These are phyloP conservation scores for Austrofundulus limnaeus DNA, from an alignment of 2,113 vertebrate species.

Conservation along the genomic window DNA sequence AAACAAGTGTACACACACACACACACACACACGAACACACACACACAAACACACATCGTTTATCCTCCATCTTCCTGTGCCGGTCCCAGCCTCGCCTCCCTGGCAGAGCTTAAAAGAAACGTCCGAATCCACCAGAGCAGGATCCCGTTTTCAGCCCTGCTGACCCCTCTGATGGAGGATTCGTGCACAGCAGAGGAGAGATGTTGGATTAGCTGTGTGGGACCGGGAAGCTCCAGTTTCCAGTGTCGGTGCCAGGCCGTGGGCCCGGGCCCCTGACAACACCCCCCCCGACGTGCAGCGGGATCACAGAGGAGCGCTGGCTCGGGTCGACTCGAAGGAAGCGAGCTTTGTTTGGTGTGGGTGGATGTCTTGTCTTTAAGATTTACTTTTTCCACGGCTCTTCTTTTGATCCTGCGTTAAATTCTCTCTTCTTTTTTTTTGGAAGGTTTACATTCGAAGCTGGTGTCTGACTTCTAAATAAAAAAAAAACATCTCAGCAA, in stretches of 20 bases:
- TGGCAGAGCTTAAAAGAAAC: constrained; percentile 62
- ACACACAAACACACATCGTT: constrained; percentile 11
- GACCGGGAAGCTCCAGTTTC: constrained; percentile 60
- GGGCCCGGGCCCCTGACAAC: constrained; percentile 43
- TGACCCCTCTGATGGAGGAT: constrained; percentile 44
- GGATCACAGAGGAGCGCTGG: constrained; percentile 46
- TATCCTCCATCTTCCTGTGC: constrained; percentile 27
- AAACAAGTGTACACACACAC: too few relatives aligned
- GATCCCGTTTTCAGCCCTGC: constrained; percentile 62
- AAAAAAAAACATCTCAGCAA: constrained; percentile 22
- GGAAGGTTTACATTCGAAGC: constrained; percentile 17
- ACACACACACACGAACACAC: constrained; percentile 3
- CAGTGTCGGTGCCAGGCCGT: constrained; percentile 58
- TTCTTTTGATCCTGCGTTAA: constrained; percentile 55
- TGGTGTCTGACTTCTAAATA: constrained; percentile 30
- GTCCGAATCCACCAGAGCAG: constrained; percentile 41
- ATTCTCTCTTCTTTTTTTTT: constrained; percentile 5
- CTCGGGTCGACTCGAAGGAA: constrained; percentile 44
- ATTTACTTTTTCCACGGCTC: constrained; percentile 59
- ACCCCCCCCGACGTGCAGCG: constrained; percentile 37
- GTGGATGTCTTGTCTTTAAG: constrained; percentile 58
- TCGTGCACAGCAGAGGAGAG: constrained; percentile 43
- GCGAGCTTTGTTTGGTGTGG: constrained; percentile 56
- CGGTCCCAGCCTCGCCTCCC: constrained; percentile 30
- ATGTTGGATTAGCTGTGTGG: constrained; percentile 61